These are phyloP conservation scores for Leptinotarsa rubiginosa DNA, from an alignment of 2,888 invertebrate species.

Conservation along the genomic window DNA sequence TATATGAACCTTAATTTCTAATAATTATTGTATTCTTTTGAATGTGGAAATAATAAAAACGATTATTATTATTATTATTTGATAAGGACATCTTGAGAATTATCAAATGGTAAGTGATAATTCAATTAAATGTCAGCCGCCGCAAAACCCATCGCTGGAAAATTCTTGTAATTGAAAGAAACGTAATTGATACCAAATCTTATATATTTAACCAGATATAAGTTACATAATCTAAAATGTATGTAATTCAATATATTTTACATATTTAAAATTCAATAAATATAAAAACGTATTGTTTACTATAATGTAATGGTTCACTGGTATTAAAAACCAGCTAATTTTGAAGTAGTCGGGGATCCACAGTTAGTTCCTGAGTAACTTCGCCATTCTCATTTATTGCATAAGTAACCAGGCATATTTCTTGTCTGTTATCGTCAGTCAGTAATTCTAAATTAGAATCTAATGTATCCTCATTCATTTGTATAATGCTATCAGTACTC, in stretches of 20 bases:
- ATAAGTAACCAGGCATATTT: constrained; percentile 73
- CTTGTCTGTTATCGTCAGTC: constrained; percentile 70
- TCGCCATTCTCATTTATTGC: constrained; percentile 35
- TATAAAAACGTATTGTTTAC: neutral
- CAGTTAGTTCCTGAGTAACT: constrained; percentile 29
- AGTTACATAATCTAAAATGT: neutral
- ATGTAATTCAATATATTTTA: neutral
- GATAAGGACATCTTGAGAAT: no score
- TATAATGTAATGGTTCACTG: neutral
- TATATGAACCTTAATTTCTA: no score
- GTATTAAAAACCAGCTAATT: neutral
- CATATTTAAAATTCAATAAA: neutral
- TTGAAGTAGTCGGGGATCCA: constrained; percentile 19
- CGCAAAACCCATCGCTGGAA: no score
- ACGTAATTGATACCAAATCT: no score
- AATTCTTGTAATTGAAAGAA: no score
- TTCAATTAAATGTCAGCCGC: no score
- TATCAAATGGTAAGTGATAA: no score
- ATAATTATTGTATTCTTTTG: no score
- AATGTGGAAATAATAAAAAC: no score
- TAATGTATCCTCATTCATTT: constrained; percentile 21
- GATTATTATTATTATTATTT: no score
- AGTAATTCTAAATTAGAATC: constrained; percentile 67
- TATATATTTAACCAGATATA: no score
- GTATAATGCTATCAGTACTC: constrained; percentile 17